Evolutionary conservation across 37 sponge, comb jelly and placozoan genomes (phyloP), one percentile per base, ranked within the genome.

Genomic region (Halisarca cf. caerulea): DNA sequence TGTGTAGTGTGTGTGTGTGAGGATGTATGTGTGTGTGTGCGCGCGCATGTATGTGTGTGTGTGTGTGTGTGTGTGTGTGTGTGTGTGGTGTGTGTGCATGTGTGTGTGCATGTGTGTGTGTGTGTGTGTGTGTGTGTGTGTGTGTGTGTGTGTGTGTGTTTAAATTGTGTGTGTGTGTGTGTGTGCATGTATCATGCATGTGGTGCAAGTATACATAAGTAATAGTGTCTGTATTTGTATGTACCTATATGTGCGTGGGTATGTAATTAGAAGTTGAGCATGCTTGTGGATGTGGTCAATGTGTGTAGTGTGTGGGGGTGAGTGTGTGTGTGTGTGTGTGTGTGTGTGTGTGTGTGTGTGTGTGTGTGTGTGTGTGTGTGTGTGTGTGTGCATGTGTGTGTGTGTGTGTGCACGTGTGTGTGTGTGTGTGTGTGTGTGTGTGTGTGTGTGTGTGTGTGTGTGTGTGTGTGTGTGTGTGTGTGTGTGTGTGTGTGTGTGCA

Each of bases 361-460:
- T 72, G 74, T 34, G 23, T 81, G 54, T 38, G 78, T 77, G 47
- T 77, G 78, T 77, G 78, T 41, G 47, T 77, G 78, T 44, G 79
- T 44, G 33, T 68, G 69, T 79, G 55, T 79, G 79, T 79, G 55
- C 28, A 11, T 51, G 57, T 79, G 79, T 45, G 55, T 77, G 78
- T 40, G 45, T 77, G 78, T 77, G 78, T 77, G 78, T 77, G 78
- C 40, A 39, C 23, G 78, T 77, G 45, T 77, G 78, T 40, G 45
- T 77, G 78, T 77, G 45, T 2, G 78, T 77, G 78, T 21, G 45
- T 77, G 78, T 39, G 42, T 77, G 45, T 6, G 45, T 78, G 43
- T 78, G 79, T 47, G 28, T 44, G 55, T 78, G 79, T 78, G 79
- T 44, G 51, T 78, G 79, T 41, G 44, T 77, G 78, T 77, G 45